These are phyloP conservation scores for Agonum fuliginosum DNA, from an alignment of 2,888 invertebrate species.

Conservation along the genomic window DNA sequence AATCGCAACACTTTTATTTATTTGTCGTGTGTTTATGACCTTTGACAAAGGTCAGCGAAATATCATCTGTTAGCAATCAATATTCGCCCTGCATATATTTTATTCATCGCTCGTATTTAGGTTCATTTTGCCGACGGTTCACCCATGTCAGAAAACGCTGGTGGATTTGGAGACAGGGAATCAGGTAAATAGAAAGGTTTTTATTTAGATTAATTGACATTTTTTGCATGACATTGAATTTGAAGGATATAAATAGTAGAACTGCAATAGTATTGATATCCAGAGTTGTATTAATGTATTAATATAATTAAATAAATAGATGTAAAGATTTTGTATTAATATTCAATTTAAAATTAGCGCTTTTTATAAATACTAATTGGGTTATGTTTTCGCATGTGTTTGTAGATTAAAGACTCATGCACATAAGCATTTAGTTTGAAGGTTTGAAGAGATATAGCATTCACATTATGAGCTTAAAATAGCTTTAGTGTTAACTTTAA, in stretches of 20 bases:
- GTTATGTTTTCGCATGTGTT: not conserved
- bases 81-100: conserved; percentile 26
- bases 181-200: conserved; percentile 66
- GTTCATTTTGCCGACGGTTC: conserved; percentile 81
- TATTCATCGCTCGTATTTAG: conserved; percentile 70
- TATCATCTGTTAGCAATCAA: conserved; percentile 48
- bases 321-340: not conserved
- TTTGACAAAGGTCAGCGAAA: conserved; percentile 51
- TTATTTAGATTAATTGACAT: no score
- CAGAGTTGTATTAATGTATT: no score
- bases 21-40: conserved; percentile 24
- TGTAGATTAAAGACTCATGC: no score
- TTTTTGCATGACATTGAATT: not conserved
- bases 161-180: conserved; percentile 66
- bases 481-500: no score
- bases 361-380: conserved; percentile 34
- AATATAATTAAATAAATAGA: no score
- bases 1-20: not conserved
- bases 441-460: no score
- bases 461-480: no score
- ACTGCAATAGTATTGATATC: no score
- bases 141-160: conserved; percentile 73
- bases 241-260: no score
- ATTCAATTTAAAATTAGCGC: not conserved
- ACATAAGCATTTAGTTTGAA: no score